phyloP scores from a whole-genome alignment of 2,888 invertebrate genomes.

The Sphaerophoria taeniata region DNA sequence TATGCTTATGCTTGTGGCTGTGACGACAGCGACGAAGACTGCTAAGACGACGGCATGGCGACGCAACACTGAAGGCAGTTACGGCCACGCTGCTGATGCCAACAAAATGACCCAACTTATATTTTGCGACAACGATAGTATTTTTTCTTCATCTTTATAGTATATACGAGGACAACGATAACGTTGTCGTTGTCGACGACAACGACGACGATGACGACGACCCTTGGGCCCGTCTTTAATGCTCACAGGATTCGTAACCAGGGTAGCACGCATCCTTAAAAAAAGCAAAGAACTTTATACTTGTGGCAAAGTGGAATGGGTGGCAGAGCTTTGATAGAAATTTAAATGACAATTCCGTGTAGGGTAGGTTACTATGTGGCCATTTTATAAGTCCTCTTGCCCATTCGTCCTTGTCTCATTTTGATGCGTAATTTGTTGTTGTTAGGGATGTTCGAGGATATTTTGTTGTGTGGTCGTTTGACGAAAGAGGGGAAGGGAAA shows the following conservation, averaged over 20 bases:
- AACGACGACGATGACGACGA: neutral
- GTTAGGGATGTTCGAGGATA: constrained; percentile 12
- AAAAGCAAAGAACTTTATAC: neutral
- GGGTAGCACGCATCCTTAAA: neutral
- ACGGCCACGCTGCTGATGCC: constrained; percentile 54
- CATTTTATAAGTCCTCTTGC: neutral
- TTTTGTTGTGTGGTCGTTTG: neutral
- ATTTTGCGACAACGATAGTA: constrained; percentile 40
- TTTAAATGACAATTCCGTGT: constrained; percentile 70
- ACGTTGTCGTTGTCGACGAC: constrained; percentile 10
- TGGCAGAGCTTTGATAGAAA: constrained; percentile 59
- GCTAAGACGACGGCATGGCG: constrained; percentile 54
- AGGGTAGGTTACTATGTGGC: neutral
- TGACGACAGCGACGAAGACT: neutral
- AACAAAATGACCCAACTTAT: constrained; percentile 57
- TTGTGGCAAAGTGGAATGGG: neutral
- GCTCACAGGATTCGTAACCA: constrained; percentile 34
- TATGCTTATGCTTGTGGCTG: constrained; percentile 28
- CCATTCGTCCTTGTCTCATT: constrained; percentile 27
- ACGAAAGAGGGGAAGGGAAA: neutral
- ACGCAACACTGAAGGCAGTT: constrained; percentile 39
- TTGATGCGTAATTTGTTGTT: constrained; percentile 30
- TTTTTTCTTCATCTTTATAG: constrained; percentile 13
- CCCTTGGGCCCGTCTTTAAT: constrained; percentile 29
- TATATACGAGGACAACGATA: too few species aligned